These are phyloP conservation scores for Pampusana beccarii DNA, from an alignment of 2,113 vertebrate genomes.

Conservation along the genomic window DNA sequence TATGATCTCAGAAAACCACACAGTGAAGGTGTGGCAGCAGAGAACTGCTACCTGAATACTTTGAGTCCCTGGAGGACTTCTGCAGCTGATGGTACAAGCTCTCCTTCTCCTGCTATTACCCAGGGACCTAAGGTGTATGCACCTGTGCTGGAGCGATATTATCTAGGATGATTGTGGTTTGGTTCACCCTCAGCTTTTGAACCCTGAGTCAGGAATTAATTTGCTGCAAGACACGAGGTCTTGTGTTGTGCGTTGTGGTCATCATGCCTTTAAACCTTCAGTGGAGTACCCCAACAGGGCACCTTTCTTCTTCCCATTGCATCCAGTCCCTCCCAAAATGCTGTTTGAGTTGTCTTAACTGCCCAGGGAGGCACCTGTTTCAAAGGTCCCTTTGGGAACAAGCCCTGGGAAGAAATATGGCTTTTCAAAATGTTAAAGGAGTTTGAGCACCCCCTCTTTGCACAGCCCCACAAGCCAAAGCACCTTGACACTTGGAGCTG, in stretches of 20 bases:
- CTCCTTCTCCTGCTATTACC: background rate
- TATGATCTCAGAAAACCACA: background rate
- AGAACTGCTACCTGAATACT: background rate
- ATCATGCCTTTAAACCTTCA: background rate
- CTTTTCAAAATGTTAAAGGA: background rate
- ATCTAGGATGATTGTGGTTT: background rate
- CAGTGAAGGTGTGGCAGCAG: background rate
- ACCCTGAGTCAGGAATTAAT: background rate
- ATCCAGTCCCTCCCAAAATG: background rate
- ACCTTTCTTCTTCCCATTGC: background rate
- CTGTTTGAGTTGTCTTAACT: background rate
- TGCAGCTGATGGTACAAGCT: background rate
- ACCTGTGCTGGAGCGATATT: background rate
- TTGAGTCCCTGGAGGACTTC: background rate
- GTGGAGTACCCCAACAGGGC: rapidly evolving
- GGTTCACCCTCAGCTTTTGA: background rate
- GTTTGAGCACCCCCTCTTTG: background rate
- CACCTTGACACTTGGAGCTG: background rate
- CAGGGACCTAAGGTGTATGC: background rate
- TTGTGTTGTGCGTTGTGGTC: background rate
- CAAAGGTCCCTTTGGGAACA: background rate
- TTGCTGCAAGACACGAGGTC: background rate
- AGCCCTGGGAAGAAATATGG: background rate
- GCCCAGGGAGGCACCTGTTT: background rate
- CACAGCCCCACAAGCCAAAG: background rate